These are phyloP conservation scores for Panulirus ornatus DNA, from an alignment of 1,140 invertebrate species.

Conservation along the genomic window DNA sequence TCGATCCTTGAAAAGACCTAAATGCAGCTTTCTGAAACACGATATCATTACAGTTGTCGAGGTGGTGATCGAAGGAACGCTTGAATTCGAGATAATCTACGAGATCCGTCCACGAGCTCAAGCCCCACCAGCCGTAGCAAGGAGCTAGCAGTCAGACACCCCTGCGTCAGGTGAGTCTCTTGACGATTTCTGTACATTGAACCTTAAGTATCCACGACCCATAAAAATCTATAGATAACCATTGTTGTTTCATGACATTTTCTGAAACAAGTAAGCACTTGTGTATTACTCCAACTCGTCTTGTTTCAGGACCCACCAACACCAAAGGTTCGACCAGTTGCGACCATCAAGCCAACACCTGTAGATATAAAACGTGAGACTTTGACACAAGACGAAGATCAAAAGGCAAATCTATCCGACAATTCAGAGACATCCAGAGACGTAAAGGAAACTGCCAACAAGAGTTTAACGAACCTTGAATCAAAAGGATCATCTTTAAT, in stretches of 20 bases:
- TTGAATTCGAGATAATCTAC: not conserved
- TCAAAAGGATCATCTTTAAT: not conserved
- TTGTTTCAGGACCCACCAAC: not conserved
- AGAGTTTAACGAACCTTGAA: not conserved
- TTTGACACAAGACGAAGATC: not conserved
- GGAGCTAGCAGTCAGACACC: not conserved
- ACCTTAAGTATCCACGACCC: not conserved
- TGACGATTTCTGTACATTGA: not conserved
- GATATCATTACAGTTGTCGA: conserved; percentile 29
- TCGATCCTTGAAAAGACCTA: too few relatives aligned
- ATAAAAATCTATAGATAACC: not conserved
- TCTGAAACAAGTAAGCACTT: not conserved
- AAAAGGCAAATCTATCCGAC: not conserved
- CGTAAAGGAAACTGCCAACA: not conserved
- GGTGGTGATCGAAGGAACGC: conserved; percentile 31
- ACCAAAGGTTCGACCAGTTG: conserved; percentile 48
- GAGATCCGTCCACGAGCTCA: not conserved
- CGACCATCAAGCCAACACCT: conserved; percentile 14
- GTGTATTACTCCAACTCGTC: not conserved
- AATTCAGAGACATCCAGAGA: not conserved
- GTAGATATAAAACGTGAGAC: too few relatives aligned
- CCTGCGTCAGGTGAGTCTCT: not conserved
- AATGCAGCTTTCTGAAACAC: too few relatives aligned
- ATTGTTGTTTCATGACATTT: not conserved
- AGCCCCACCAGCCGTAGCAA: not conserved